Conservation (phyloP, 2,113 vertebrate species). For the Plecotus auritus region DNA sequence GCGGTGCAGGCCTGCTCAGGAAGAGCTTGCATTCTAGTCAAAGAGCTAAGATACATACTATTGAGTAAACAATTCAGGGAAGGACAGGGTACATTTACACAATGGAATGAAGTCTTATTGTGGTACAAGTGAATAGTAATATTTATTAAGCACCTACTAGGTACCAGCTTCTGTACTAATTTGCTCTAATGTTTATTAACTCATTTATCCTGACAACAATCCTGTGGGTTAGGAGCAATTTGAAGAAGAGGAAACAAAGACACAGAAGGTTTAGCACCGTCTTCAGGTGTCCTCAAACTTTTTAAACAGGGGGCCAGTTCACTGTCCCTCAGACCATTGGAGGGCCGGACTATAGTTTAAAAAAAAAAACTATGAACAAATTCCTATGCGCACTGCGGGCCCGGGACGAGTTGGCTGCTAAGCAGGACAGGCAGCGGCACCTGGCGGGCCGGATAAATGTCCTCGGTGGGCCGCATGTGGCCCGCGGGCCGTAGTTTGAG, state of each 20-base stretch:
- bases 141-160: neutral
- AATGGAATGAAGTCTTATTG: neutral
- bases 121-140: neutral
- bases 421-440: too few relatives aligned
- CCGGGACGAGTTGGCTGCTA: too few relatives aligned
- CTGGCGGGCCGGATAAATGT: too few relatives aligned
- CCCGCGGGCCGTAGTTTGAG: too few relatives aligned
- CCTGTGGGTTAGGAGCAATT: neutral
- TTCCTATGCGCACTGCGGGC: too few relatives aligned
- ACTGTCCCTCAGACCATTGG: too few relatives aligned
- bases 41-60: neutral
- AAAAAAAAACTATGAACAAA: too few relatives aligned
- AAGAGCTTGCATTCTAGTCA: neutral
- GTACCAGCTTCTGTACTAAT: neutral
- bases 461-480: too few relatives aligned
- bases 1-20: neutral
- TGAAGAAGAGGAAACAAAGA: neutral
- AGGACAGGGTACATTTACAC: neutral
- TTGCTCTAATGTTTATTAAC: neutral
- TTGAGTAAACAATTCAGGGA: neutral
- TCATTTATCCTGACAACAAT: neutral
- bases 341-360: too few relatives aligned
- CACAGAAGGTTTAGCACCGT: neutral
- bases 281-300: too few relatives aligned
- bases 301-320: too few relatives aligned